These are phyloP conservation scores for Batillaria attramentaria DNA, from an alignment of 1,140 invertebrate genomes.

Conservation along the genomic window DNA sequence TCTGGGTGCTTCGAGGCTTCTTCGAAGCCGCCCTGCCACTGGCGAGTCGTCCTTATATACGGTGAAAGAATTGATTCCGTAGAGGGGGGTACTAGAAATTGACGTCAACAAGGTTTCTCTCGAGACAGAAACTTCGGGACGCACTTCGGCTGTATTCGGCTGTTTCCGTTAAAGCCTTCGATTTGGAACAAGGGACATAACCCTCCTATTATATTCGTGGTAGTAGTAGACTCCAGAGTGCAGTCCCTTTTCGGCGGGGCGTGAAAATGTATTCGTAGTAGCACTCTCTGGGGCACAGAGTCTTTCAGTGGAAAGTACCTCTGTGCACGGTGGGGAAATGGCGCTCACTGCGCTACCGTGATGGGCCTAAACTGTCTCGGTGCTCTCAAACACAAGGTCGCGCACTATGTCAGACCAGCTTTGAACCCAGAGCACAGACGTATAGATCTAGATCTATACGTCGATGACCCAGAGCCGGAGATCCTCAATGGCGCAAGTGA, in stretches of 20 bases:
- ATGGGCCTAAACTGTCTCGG: background rate
- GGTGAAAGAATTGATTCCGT: background rate
- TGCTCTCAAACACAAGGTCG: background rate
- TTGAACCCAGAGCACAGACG: too few relatives aligned
- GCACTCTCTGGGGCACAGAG: background rate
- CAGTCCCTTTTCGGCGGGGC: too few relatives aligned
- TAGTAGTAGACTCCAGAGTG: too few relatives aligned
- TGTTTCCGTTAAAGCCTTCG: too few relatives aligned
- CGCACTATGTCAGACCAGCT: too few relatives aligned
- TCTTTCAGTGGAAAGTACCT: background rate
- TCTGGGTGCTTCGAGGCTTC: slow-evolving; percentile 9
- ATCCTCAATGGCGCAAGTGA: background rate
- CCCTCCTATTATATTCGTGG: background rate
- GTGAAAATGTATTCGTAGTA: background rate
- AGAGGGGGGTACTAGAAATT: slow-evolving; percentile 27
- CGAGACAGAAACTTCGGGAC: background rate
- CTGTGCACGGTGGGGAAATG: background rate
- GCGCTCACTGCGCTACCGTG: background rate
- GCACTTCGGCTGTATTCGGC: too few relatives aligned
- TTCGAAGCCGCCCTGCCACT: slow-evolving; percentile 28
- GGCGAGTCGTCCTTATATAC: slow-evolving; percentile 27
- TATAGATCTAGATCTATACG: too few relatives aligned
- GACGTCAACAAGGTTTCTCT: background rate
- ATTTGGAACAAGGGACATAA: too few relatives aligned
- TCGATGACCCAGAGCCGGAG: too few relatives aligned